Percentiles rank a stretch among this genome's conserved stretches.
Conservation (phyloP, 2,797 vertebrate species). For the Hipposideros larvatus region DNA sequence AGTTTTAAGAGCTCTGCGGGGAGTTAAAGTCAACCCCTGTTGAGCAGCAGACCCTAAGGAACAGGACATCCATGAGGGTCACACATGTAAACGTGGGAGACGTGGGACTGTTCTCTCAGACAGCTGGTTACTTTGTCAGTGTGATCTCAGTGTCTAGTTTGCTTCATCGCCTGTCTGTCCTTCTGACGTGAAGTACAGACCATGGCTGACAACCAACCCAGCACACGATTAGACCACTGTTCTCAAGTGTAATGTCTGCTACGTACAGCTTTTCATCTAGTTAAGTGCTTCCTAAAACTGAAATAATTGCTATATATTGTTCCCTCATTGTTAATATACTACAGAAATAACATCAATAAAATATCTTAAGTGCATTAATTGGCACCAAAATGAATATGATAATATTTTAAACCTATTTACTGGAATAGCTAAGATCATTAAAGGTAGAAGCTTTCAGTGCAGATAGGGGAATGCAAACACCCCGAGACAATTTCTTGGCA, state of each 20-base stretch:
- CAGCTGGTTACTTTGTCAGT: not conserved
- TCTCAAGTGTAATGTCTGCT: not conserved
- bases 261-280: conserved; percentile 66
- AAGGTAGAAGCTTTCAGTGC: conserved; percentile 20
- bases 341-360: conserved; percentile 72
- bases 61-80: accelerated
- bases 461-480: conserved; percentile 2
- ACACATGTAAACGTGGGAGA: accelerated
- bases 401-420: conserved; percentile 75
- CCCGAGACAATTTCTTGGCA: conserved; percentile 44
- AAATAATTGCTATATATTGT: conserved; percentile 72
- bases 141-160: not conserved
- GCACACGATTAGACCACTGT: not conserved
- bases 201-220: not conserved
- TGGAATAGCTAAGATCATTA: conserved; percentile 42
- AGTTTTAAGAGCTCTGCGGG: not conserved
- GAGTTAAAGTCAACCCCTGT: too few relatives aligned
- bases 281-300: conserved; percentile 79
- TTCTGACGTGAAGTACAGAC: not conserved
- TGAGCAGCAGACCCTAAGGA: not conserved
- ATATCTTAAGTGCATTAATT: conserved; percentile 75
- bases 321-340: conserved; percentile 63
- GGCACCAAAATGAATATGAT: conserved; percentile 62
- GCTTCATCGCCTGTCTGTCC: not conserved
- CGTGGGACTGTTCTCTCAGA: not conserved